Evolutionary conservation across 2,113 vertebrate species (phyloP), one percentile per base, ranked within the genome.

Genomic region (Caretta caretta): DNA sequence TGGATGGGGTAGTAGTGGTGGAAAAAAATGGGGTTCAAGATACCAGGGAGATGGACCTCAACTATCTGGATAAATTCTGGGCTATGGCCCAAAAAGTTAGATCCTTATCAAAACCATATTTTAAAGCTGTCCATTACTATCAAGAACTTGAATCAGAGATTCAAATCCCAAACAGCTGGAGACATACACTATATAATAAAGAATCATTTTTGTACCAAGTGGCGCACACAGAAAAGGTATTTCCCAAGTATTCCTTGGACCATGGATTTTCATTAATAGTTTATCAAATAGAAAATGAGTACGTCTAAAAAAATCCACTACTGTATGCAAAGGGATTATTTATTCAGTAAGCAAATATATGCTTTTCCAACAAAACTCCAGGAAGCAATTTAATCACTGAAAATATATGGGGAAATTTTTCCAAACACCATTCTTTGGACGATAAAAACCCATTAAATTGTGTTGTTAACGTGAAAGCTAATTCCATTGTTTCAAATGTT

Each of bases 401-500:
- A 95, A 97, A 94, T 94, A 95, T 86, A 90, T 46, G 91, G 92
- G 96, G 88, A 96, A 96, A 84, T 91, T 95, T 89, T 90, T 81
- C 93, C 93, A 87, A 97, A 95, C 69, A 62, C 86, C 86, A 92
- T 88, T 90, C 94, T 2, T 13, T 54, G 93, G 95, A 96, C 87
- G 88, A 97, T 94, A 97, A 97, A 96, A 89, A 95, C 92, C 88
- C 95, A 95, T 94, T 95, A 95, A 96, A 95, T 7, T 90, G 93
- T 3, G 29, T 93, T 75, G 92, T 80, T 95, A 97, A 97, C 0
- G 79, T 93, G 95, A 94, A 97, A 91, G 96, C 96, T 95, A 93
- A 97, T 97, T 96, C 96, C 95, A 95, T 80, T 46, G 38, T 93
- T 97, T 53, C 95, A 96, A 92, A 96, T 97, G 93, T 92, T 97